Evolutionary conservation across 2,113 vertebrate species (phyloP), one percentile per base, ranked within the genome.

Genomic region (Kryptolebias marmoratus): DNA sequence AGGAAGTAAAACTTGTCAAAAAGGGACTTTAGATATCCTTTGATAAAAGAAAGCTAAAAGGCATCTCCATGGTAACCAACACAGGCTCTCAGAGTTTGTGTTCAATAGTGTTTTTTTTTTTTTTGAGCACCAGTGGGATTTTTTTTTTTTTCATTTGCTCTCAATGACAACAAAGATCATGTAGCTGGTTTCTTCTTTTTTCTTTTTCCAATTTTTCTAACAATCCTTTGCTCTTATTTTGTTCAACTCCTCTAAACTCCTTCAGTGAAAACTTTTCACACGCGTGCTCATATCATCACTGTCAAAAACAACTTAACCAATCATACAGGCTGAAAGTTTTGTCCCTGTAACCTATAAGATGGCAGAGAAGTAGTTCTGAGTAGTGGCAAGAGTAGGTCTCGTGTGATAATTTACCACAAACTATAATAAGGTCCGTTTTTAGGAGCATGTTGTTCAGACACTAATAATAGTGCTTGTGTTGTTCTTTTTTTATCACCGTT

Each of bases 1-100:
- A 1, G n/a, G 52, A 68, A 56, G 6, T 30, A 30, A 7, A 68
- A 31, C 53, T 32, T 59, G 56, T 68, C 28, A 60, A 53, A 31
- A 62, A 42, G 10, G 27, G 15, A 5, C 57, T 53, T 71, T 31
- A 61, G 49, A 27, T 55, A 15, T 56, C 13, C 5, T 50, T 71
- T 53, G 1, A 11, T 61, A 31, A 45, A 1, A 39, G 27, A 67
- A 63, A 32, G 30, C 39, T 54, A 39, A 64, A 42, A 71, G 18
- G 15, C 14, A 52, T 63, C 18, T 57, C 30, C 48, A 53, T 56
- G 59, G 47, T 48, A 44, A 56, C 30, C 22, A n/a, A 8, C 49
- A 48, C 12, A 54, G 30, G 48, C 13, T 28, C 8, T 44, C 48
- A 42, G 9, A 27, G 10, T 16, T 30, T 16, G 30, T 53, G 45